phyloP scores from a whole-genome alignment of 2,888 invertebrate genomes.

The Diplolepis rosae region DNA sequence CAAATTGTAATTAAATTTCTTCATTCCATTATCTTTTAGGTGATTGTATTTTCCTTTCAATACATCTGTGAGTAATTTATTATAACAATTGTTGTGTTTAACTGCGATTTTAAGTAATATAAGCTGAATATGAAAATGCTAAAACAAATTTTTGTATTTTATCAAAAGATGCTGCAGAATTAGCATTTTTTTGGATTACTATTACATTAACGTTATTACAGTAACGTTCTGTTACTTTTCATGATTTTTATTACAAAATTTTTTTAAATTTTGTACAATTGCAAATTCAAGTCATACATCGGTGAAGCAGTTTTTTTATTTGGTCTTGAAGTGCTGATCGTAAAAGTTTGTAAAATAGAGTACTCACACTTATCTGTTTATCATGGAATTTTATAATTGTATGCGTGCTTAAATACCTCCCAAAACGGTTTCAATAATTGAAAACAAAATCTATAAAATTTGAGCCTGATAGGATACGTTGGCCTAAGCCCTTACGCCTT shows the following conservation, averaged over 20 bases:
- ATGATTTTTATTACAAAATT: not conserved
- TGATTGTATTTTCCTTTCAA: not conserved
- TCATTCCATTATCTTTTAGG: not conserved
- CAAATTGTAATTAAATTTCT: not conserved
- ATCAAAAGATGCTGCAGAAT: too few relatives aligned
- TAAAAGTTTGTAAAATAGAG: not conserved
- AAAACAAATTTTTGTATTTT: not conserved
- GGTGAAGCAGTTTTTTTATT: not conserved
- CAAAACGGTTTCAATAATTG: too few relatives aligned
- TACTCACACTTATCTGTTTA: too few relatives aligned
- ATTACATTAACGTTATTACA: too few relatives aligned
- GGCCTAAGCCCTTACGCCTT: too few relatives aligned
- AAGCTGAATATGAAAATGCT: not conserved
- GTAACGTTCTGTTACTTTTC: too few relatives aligned
- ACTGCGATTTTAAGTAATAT: not conserved
- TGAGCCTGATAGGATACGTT: too few relatives aligned
- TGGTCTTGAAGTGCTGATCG: not conserved
- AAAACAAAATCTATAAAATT: too few relatives aligned
- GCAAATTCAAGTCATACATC: not conserved
- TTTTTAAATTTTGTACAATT: not conserved
- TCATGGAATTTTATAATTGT: too few relatives aligned
- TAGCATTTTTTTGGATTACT: too few relatives aligned
- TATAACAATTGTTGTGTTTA: not conserved
- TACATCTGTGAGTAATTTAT: not conserved
- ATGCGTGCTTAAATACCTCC: too few relatives aligned